Evolutionary conservation across 2,113 vertebrate genomes (phyloP), one percentile per base, ranked within the genome.

Genomic region (Phylloscopus whistleri): DNA sequence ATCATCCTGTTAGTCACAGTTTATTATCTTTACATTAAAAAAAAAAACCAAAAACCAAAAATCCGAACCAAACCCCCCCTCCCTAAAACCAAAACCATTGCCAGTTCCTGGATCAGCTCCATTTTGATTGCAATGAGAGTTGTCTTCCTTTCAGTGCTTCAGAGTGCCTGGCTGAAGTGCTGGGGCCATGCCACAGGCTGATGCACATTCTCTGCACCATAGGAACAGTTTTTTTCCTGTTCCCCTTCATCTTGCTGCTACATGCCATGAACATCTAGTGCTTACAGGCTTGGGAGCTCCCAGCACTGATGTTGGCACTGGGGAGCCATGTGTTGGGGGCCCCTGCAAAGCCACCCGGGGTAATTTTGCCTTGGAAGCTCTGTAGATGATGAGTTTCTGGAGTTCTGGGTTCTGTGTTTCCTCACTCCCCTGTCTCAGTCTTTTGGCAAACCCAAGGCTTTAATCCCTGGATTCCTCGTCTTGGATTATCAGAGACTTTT

Each of bases 1-100:
- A 64, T 85, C 22, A 89, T 85, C 62, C 46, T 94, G 46, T 90
- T 85, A 92, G 85, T 88, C 85, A 81, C 39, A 52, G 78, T 90
- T 86, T 84, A 83, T 87, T 94, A 74, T 59, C 63, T 85, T 66
- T 28, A 41, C 30, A 56, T 56, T 12, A 7, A 59, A 60, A 72
- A 56, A 59, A 49, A 23, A 31, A 4, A 49, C 39, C 39, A 53
- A 37, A 13, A 24, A 6, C n/a, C n/a, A 6, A 21, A 49, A 30
- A 31, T n/a, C n/a, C n/a, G n/a, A n/a, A n/a, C n/a, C n/a, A n/a
- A n/a, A n/a, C n/a, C n/a, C 28, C 28, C 19, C 44, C 44, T 5
- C 18, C 14, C 43, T 6, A 44, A 44, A 44, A 46, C 4, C 18
- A 27, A 10, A 3, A 15, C 27, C 48, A 31, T 63, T 88, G 52